Evolutionary conservation across 2,888 invertebrate genomes (phyloP), one percentile per base, ranked within the genome.

Genomic region (Pheosia gnoma): DNA sequence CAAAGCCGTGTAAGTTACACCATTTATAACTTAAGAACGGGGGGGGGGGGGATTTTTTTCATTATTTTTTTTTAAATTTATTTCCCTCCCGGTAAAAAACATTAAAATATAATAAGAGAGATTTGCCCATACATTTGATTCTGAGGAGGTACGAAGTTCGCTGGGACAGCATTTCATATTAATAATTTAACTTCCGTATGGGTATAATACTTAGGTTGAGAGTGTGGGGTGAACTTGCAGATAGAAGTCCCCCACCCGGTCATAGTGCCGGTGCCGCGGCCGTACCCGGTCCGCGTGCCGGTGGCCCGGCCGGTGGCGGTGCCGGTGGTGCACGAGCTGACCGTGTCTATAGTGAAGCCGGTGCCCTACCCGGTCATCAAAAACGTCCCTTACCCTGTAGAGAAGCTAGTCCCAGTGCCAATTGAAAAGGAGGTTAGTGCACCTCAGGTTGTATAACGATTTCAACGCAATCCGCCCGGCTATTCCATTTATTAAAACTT

Each of bases 191-290:
- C 3, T n/a, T n/a, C 62, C 65, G 57, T 68, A 59, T 62, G 63
- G 61, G 57, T 52, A 58, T 47, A 10, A 49, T 39, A 54, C 60
- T 11, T 41, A 53, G 45, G 53, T 8, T 55, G 39, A 55, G 13
- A 61, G 60, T 53, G 65, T 74, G 69, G 67, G 65, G 72, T 78
- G 68, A 77, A 77, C 86, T 90, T 89, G 68, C 95, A 96, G 82
- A 95, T 97, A 83, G 96, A 96, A 78, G 94, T 97, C 45, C 96
- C 96, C 4, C 96, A 96, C 66, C 96, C 97, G 55, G 95, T 97
- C 45, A 95, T 97, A 83, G 95, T 97, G 6, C 96, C 96, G 56
- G 95, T 96, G 62, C 96, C 96, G 11, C 96, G 96, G 78, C 97
- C 97, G 0, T 96, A 96, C 77, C 96, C 97, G 74, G 96, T 97